A percentile compares a stretch with the other conserved stretches of the same genome.
phyloP scores from a whole-genome alignment of 2,113 vertebrate genomes.

The Brachypteracias leptosomus region DNA sequence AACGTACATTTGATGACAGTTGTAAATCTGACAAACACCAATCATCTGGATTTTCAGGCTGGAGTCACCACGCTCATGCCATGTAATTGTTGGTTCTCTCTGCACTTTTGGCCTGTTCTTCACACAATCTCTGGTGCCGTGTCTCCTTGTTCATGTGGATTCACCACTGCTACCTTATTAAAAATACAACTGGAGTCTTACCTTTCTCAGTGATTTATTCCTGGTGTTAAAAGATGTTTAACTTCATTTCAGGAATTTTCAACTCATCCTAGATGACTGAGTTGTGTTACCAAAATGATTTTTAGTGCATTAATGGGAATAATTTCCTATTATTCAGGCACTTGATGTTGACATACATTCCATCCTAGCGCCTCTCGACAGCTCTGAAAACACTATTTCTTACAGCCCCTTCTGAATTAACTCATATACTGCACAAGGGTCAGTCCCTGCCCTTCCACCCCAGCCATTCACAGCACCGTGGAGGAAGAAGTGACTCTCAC shows the following conservation, averaged over 20 bases:
- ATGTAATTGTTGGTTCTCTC: not conserved
- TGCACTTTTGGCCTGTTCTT: not conserved
- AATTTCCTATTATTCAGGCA: conserved; percentile 32
- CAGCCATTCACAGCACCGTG: not conserved
- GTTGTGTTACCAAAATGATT: not conserved
- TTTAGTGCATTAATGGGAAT: not conserved
- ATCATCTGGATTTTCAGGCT: not conserved
- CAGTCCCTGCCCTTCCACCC: not conserved
- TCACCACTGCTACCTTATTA: not conserved
- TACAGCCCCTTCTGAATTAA: not conserved
- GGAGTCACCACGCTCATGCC: not conserved
- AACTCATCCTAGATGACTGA: not conserved
- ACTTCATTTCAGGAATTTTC: not conserved
- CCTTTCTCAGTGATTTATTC: not conserved
- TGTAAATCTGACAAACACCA: not conserved
- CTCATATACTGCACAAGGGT: not conserved
- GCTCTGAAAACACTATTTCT: not conserved
- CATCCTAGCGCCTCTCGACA: conserved; percentile 29
- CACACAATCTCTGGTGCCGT: not conserved
- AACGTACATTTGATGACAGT: not conserved
- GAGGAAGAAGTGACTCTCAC: not conserved
- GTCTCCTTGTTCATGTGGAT: not conserved
- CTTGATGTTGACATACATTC: conserved; percentile 61
- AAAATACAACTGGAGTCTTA: not conserved
- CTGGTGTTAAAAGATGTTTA: not conserved